Conservation (phyloP, 2,113 vertebrate genomes). For the Menidia beryllina region DNA sequence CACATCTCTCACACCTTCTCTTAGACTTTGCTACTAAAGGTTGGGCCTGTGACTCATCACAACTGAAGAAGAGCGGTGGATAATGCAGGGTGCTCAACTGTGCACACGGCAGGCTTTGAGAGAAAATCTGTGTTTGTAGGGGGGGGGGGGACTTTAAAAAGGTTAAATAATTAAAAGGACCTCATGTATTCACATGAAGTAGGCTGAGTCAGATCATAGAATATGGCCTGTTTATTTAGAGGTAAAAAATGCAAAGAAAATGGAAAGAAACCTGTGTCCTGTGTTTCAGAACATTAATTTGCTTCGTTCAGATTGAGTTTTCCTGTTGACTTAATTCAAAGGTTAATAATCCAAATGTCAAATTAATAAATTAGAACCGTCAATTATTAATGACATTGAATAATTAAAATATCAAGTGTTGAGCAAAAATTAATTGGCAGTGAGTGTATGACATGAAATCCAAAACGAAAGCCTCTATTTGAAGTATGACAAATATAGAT, state of each 20-base stretch:
- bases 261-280: background rate
- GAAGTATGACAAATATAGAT: background rate
- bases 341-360: conserved; percentile 27
- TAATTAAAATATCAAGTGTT: conserved; percentile 7
- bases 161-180: conserved; percentile 35
- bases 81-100: conserved; percentile 32
- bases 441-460: background rate
- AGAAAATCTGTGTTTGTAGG: conserved; percentile 22
- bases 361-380: conserved; percentile 23
- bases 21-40: conserved; percentile 50
- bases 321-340: conserved; percentile 31
- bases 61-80: conserved; percentile 49
- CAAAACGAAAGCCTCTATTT: no score
- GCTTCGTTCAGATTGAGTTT: conserved; percentile 12
- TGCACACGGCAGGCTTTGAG: conserved; percentile 1
- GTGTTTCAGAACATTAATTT: conserved; percentile 2
- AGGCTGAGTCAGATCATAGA: conserved; percentile 11
- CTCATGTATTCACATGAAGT: conserved; percentile 1
- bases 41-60: conserved; percentile 68
- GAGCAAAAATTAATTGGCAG: background rate
- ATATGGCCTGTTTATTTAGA: conserved; percentile 22
- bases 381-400: conserved; percentile 24
- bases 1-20: conserved; percentile 34
- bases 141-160: conserved; percentile 7
- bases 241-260: background rate